Conservation (phyloP, 1,140 invertebrate species). For the Papilio glaucus region DNA sequence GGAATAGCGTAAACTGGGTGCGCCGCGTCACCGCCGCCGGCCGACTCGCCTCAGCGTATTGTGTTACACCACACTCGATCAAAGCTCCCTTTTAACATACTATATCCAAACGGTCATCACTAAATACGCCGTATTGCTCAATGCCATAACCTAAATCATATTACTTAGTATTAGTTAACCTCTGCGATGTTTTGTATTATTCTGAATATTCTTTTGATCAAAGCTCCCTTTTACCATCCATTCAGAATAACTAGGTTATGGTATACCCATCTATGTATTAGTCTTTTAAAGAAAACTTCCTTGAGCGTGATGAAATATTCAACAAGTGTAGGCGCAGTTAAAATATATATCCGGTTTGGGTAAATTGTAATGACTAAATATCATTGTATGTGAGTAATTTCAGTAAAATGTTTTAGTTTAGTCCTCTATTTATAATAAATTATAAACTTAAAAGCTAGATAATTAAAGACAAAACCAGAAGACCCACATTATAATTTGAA, state of each 20-base stretch:
- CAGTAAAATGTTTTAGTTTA: background rate
- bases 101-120: background rate
- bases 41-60: slow-evolving; percentile 69
- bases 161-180: background rate
- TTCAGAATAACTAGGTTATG: no score
- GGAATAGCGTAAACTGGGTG: slow-evolving; percentile 79
- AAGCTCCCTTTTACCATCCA: background rate
- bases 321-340: slow-evolving; percentile 5
- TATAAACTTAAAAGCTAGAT: no score
- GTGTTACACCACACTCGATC: slow-evolving; percentile 72
- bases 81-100: slow-evolving; percentile 37
- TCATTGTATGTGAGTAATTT: background rate
- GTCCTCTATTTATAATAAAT: background rate
- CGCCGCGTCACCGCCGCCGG: slow-evolving; percentile 69
- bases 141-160: background rate
- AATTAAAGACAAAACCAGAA: no score
- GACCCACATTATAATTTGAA: no score
- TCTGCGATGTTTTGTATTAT: background rate
- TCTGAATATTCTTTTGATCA: background rate
- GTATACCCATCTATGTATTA: background rate
- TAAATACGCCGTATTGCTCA: background rate
- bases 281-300: slow-evolving; percentile 6
- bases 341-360: slow-evolving; percentile 4
- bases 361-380: slow-evolving; percentile 12
- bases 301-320: background rate